Base-by-base conservation (phyloP, 2,888 invertebrate genomes). In the Pammene fasciana region DNA sequence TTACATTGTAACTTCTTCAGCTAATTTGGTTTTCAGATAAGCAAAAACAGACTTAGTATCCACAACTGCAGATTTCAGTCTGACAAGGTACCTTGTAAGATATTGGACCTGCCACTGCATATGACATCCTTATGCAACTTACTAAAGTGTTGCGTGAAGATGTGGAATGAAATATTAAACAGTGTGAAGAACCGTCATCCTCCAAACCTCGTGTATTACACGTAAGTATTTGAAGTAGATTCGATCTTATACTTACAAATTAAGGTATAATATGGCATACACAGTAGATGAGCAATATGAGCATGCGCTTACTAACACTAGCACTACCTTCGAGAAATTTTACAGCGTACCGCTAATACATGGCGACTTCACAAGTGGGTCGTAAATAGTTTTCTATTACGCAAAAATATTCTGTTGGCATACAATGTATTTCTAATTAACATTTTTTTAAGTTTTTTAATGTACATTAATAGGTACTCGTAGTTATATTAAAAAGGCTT, bases 311-410 rank as follows among this genome's bases (percentile, higher is more conserved):
- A n/a, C n/a, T 43, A 59, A 43, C 43, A 4, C 38, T 38, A 34
- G 18, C 50, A 43, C 10, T 26, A 26, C 0, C 41, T 52, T 18
- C 52, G 38, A 50, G 11, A 41, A 41, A 52, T 62, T 62, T 62
- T 52, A 62, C 62, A 62, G 10, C 52, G 26, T 52, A 9, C 38
- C 41, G 62, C 62, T 62, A 62, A 62, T 62, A 62, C 18, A 62
- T 62, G 41, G 50, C 50, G n/a, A 52, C 41, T 62, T 62, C 62
- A 62, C 62, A 62, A 48, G 50, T 36, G 50, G 62, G 16, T 62
- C 62, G 18, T 62, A 62, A 62, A 34, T 59, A 26, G 38, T 62
- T 62, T 62, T 50, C 62, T 52, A n/a, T 50, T 52, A 52, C 18
- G n/a, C 13, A 54, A n/a, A 13, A n/a, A 46, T 50, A 41, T 41